Conservation (phyloP, 2,888 invertebrate genomes). For the Caenorhabditis sinica region DNA sequence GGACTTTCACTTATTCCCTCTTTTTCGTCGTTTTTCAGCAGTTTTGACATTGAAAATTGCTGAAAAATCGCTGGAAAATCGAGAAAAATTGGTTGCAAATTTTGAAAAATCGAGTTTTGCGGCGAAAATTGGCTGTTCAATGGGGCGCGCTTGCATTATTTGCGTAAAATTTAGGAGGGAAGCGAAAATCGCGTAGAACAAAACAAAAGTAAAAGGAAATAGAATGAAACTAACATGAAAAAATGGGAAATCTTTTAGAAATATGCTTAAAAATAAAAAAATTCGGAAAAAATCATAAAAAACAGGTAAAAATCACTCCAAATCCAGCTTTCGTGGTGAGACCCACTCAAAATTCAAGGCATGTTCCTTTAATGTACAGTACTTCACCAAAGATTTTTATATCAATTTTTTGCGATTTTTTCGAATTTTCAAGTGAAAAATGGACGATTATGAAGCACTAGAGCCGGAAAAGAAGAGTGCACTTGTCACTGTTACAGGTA, state of each 20-base stretch:
- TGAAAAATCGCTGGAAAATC: background rate
- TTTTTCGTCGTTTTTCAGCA: conserved; percentile 28
- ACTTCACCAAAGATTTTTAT: too few species aligned
- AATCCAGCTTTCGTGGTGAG: background rate
- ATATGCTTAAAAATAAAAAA: background rate
- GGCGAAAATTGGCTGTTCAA: conserved; percentile 2
- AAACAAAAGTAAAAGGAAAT: background rate
- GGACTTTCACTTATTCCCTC: conserved; percentile 59
- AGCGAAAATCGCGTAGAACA: background rate
- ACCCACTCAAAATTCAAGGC: background rate
- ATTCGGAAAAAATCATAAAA: background rate
- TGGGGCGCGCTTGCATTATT: conserved; percentile 45
- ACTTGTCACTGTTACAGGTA: too few species aligned
- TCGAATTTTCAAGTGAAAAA: too few species aligned
- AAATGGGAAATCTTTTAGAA: background rate
- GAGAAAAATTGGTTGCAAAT: background rate
- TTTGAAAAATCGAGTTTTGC: conserved; percentile 40
- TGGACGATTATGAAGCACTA: too few species aligned
- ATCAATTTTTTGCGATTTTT: too few species aligned
- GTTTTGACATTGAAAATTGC: conserved; percentile 18
- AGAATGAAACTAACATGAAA: too few species aligned
- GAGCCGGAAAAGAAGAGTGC: too few species aligned
- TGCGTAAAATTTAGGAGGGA: background rate
- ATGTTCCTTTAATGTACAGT: too few species aligned
- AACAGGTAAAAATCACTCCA: background rate